phyloP scores from a whole-genome alignment of 1,140 invertebrate genomes.

The Drosophila lacteicornis region DNA sequence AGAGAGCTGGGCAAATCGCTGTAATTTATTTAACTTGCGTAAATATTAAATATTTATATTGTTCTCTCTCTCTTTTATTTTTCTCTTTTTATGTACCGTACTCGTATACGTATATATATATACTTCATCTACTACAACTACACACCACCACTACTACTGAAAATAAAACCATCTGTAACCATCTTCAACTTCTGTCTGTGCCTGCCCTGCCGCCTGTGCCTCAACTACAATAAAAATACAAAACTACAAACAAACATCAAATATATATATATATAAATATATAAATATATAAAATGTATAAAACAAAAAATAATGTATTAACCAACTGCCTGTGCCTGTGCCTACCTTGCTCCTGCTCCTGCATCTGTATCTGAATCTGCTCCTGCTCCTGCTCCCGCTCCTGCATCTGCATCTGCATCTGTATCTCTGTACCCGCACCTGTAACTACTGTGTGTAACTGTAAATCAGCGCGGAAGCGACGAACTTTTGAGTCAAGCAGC shows the following conservation, averaged over 20 bases:
- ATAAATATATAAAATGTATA: conserved; percentile 5
- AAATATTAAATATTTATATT: conserved; percentile 83
- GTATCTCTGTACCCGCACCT: conserved; percentile 22
- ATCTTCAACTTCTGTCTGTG: conserved; percentile 81
- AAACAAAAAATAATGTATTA: conserved; percentile 38
- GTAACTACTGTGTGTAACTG: conserved; percentile 21
- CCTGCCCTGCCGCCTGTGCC: conserved; percentile 56
- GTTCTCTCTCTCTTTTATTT: conserved; percentile 82
- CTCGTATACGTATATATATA: conserved; percentile 65
- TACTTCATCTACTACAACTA: conserved; percentile 79
- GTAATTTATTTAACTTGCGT: conserved; percentile 82
- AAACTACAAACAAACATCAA: conserved; percentile 29
- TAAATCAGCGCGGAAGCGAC: conserved; percentile 95
- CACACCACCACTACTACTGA: conserved; percentile 78
- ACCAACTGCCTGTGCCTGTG: conserved; percentile 48
- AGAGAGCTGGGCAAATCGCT: conserved; percentile 56
- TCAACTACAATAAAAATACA: conserved; percentile 36
- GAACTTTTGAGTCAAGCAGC: conserved; percentile 96
- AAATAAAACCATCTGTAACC: conserved; percentile 64
- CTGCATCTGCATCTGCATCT: conserved; percentile 31
- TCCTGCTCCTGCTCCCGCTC: conserved; percentile 20
- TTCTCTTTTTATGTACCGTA: conserved; percentile 83
- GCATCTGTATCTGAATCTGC: conserved; percentile 42
- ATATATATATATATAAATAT: conserved; percentile 25
- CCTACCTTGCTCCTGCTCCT: conserved; percentile 45